These are phyloP conservation scores for Eretmochelys imbricata DNA, from an alignment of 2,113 vertebrate species.

Conservation along the genomic window DNA sequence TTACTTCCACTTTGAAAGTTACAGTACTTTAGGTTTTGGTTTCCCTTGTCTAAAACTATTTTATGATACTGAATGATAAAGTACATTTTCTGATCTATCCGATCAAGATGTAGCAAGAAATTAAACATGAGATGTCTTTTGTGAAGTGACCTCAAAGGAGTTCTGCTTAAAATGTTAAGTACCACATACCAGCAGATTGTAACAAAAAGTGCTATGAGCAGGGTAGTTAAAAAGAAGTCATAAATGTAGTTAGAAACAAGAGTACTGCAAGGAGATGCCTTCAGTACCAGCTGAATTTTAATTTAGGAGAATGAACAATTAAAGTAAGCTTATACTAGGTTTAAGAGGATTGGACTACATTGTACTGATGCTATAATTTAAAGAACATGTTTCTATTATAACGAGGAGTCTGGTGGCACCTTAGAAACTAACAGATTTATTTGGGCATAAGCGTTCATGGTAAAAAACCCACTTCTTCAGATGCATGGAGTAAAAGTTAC, in stretches of 20 bases:
- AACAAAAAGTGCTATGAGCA: background rate
- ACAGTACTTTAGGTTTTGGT: conserved; percentile 18
- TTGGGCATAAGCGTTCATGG: too few species aligned
- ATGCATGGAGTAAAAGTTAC: too few species aligned
- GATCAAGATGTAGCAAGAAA: conserved; percentile 53
- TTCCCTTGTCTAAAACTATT: conserved; percentile 49
- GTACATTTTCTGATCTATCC: conserved; percentile 25
- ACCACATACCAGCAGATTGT: background rate
- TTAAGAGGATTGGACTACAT: background rate
- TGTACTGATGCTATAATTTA: background rate
- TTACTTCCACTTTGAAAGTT: conserved; percentile 16
- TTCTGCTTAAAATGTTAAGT: background rate
- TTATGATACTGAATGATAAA: conserved; percentile 28
- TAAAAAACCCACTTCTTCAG: too few species aligned
- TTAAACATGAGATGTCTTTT: conserved; percentile 40
- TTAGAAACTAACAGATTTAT: too few species aligned
- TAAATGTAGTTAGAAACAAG: background rate
- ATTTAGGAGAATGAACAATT: background rate
- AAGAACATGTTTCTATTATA: background rate
- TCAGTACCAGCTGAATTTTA: background rate
- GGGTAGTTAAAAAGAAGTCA: background rate
- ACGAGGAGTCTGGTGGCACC: too few species aligned
- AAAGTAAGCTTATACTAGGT: background rate
- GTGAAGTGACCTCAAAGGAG: conserved; percentile 7
- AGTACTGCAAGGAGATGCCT: background rate